Evolutionary conservation across 2,113 vertebrate genomes (phyloP).

Genomic region (Psittacus erithacus): DNA sequence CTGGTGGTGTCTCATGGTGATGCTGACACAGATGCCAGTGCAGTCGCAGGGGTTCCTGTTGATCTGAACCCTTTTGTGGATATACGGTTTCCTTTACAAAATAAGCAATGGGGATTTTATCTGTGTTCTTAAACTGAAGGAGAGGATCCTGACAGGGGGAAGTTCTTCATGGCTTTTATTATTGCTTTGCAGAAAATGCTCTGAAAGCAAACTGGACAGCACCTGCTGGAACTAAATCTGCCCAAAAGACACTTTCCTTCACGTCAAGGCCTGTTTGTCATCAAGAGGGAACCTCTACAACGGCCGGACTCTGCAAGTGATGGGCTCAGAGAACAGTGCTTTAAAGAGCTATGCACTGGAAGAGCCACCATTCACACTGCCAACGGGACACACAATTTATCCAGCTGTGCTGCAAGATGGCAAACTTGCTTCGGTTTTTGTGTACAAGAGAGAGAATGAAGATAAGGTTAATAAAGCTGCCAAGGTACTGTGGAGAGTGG

Average conservation of each 20-base stretch:
- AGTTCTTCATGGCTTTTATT: not conserved
- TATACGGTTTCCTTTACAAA: not conserved
- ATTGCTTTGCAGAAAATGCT: conserved; percentile 58
- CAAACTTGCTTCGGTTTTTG: conserved; percentile 88
- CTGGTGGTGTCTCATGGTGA: not conserved
- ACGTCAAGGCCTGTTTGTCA: not conserved
- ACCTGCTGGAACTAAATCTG: accelerated
- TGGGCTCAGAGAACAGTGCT: conserved; percentile 95
- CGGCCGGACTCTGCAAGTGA: conserved; percentile 50
- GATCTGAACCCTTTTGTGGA: not conserved
- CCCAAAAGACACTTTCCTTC: not conserved
- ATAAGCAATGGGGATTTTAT: not conserved
- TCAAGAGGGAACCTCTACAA: not conserved
- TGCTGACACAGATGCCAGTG: not conserved
- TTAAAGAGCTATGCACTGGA: conserved; percentile 81
- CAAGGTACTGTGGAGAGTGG: conserved; percentile 74
- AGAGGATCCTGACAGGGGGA: not conserved
- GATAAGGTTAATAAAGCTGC: conserved; percentile 96
- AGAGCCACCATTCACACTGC: conserved; percentile 80
- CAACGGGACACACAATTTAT: conserved; percentile 83
- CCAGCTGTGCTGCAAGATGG: conserved; percentile 87
- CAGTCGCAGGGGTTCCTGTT: not conserved
- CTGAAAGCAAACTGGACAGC: not conserved
- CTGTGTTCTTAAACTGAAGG: not conserved
- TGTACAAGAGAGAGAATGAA: conserved; percentile 88